Evolutionary conservation across 2,113 vertebrate species (phyloP).

Genomic region (Callipepla californica): DNA sequence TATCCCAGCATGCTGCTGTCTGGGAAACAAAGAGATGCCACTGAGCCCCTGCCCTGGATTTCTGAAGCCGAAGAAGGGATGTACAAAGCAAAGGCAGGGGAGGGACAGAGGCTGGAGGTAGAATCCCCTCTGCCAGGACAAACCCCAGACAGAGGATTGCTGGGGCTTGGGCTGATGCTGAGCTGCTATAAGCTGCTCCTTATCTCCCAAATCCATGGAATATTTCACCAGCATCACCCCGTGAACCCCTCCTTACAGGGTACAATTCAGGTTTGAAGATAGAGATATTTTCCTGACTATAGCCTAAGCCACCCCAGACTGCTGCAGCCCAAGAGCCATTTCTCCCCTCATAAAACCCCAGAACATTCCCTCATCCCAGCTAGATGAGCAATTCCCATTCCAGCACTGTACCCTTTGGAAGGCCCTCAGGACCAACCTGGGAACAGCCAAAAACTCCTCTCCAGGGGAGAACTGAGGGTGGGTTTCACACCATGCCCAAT

Average conservation of each 20-base stretch:
- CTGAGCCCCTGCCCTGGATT: rapidly evolving
- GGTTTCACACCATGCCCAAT: neutral
- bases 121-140: neutral
- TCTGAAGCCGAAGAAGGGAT: neutral
- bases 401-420: rapidly evolving
- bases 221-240: neutral
- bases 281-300: neutral
- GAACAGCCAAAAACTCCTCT: neutral
- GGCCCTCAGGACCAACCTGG: rapidly evolving
- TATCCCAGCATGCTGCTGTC: neutral
- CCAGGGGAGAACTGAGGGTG: neutral
- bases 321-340: neutral
- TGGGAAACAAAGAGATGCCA: neutral
- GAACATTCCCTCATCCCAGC: neutral
- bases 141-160: neutral
- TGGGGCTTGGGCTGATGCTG: neutral
- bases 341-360: rapidly evolving
- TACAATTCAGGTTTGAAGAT: neutral
- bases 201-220: rapidly evolving
- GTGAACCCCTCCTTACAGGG: neutral
- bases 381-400: neutral
- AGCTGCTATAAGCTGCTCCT: neutral
- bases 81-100: neutral
- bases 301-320: neutral
- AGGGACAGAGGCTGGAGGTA: neutral